Percentiles rank a stretch among this genome's conserved stretches.
Conservation (phyloP, 2,113 vertebrate species). For the Mola mola region DNA sequence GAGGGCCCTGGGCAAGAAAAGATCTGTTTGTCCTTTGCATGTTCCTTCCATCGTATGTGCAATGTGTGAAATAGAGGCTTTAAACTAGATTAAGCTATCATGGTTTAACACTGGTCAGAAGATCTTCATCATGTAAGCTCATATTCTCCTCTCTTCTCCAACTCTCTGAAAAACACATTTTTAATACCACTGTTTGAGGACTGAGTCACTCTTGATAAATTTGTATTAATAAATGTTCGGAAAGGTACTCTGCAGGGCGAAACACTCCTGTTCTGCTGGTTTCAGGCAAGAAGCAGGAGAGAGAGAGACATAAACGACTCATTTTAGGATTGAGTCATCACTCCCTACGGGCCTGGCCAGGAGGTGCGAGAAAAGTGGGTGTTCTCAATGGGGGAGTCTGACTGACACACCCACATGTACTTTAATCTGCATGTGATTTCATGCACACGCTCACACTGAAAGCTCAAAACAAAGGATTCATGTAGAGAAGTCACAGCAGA, state of each 20-base stretch:
- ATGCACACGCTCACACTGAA: background rate
- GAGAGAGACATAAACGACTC: conserved; percentile 32
- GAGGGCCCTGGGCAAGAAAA: background rate
- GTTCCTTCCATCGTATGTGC: no score
- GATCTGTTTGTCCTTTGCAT: background rate
- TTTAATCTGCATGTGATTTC: background rate
- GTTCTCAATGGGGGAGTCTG: conserved; percentile 60
- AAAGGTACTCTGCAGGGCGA: conserved; percentile 50
- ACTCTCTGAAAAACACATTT: no score
- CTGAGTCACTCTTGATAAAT: conserved; percentile 63
- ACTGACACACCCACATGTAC: conserved; percentile 50
- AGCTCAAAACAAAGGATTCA: conserved; percentile 33
- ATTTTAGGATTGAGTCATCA: conserved; percentile 63
- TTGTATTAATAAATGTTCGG: conserved; percentile 40
- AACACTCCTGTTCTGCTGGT: conserved; percentile 7
- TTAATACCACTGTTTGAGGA: conserved; percentile 12
- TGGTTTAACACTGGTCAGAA: no score
- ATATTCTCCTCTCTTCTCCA: no score
- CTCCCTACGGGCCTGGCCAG: conserved; percentile 33
- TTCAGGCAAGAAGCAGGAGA: conserved; percentile 10
- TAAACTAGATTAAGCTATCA: no score
- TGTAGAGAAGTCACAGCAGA: background rate
- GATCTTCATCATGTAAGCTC: no score
- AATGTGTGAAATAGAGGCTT: no score
- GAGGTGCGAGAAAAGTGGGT: conserved; percentile 61